These are phyloP conservation scores for Villa cingulata DNA, from an alignment of 2,888 invertebrate genomes.

Conservation along the genomic window DNA sequence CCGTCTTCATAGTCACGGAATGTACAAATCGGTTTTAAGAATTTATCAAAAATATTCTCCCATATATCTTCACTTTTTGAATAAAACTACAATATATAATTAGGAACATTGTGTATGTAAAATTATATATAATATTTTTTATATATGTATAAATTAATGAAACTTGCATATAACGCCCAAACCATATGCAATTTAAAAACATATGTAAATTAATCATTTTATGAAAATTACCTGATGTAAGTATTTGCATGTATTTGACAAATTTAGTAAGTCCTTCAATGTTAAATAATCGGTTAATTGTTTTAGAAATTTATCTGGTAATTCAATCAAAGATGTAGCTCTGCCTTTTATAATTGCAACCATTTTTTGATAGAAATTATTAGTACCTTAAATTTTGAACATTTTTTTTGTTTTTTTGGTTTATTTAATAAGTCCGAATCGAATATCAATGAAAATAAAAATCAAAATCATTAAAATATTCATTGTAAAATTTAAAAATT, in stretches of 20 bases:
- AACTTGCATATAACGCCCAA: too few species aligned
- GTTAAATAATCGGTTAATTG: constrained; percentile 4
- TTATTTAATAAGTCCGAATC: too few species aligned
- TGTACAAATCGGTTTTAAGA: constrained; percentile 5
- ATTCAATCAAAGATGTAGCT: constrained; percentile 3
- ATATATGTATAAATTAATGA: too few species aligned
- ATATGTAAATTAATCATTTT: too few species aligned
- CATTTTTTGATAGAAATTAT: neutral
- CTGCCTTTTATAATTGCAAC: constrained; percentile 5
- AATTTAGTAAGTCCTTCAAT: constrained; percentile 6
- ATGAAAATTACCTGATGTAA: constrained; percentile 7
- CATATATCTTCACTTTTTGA: constrained; percentile 10
- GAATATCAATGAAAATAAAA: too few species aligned
- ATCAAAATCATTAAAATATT: too few species aligned
- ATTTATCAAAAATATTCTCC: constrained; percentile 10
- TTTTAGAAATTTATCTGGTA: constrained; percentile 7
- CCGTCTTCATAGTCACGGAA: constrained; percentile 5
- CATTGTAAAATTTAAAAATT: too few species aligned
- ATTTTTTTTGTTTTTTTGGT: neutral
- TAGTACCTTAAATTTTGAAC: too few species aligned
- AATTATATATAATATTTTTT: too few species aligned
- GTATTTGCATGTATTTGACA: constrained; percentile 10
- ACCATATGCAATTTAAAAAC: too few species aligned
- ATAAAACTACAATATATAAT: constrained; percentile 6
- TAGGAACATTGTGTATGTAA: neutral